phyloP scores from a whole-genome alignment of 2,888 invertebrate species.

The Drosophila borealis region DNA sequence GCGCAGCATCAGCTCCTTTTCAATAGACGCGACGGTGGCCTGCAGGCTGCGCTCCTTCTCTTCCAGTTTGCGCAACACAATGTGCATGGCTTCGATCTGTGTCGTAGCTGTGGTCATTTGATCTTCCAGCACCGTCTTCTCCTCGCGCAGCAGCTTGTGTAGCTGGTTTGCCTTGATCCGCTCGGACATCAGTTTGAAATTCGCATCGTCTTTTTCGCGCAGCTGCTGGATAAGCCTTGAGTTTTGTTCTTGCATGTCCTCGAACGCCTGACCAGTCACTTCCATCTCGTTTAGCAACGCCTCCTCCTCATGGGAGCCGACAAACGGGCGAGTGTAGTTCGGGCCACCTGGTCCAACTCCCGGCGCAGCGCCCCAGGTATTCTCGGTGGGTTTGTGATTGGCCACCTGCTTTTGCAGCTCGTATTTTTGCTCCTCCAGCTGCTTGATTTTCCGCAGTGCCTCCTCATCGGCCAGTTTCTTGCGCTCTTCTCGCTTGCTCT shows the following conservation, averaged over 20 bases:
- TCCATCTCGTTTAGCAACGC: conserved; percentile 99
- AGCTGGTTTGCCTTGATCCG: conserved; percentile 97
- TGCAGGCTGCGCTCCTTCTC: conserved; percentile 97
- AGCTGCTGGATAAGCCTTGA: conserved; percentile 97
- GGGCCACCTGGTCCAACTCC: conserved; percentile 70
- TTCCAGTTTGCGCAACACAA: conserved; percentile 96
- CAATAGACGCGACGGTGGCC: conserved; percentile 95
- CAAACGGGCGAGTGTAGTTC: conserved; percentile 88
- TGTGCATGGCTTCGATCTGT: conserved; percentile 97
- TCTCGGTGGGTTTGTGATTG: conserved; percentile 89
- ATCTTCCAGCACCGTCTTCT: conserved; percentile 96
- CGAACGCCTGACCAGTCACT: conserved; percentile 99
- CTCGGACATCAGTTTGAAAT: conserved; percentile 99
- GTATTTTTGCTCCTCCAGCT: conserved; percentile 96
- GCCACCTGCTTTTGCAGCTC: conserved; percentile 96
- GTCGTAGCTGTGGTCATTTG: conserved; percentile 93
- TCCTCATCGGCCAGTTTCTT: conserved; percentile 98
- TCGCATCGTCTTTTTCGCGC: conserved; percentile 98
- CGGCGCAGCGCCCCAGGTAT: conserved; percentile 74
- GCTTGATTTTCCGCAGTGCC: conserved; percentile 96
- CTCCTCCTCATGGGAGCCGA: conserved; percentile 95
- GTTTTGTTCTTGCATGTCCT: conserved; percentile 99
- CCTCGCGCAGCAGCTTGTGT: conserved; percentile 96
- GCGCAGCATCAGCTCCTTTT: conserved; percentile 95
- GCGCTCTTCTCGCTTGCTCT: conserved; percentile 95